Evolutionary conservation across 2,113 vertebrate species (phyloP).

Genomic region (Formicarius rufipectus): DNA sequence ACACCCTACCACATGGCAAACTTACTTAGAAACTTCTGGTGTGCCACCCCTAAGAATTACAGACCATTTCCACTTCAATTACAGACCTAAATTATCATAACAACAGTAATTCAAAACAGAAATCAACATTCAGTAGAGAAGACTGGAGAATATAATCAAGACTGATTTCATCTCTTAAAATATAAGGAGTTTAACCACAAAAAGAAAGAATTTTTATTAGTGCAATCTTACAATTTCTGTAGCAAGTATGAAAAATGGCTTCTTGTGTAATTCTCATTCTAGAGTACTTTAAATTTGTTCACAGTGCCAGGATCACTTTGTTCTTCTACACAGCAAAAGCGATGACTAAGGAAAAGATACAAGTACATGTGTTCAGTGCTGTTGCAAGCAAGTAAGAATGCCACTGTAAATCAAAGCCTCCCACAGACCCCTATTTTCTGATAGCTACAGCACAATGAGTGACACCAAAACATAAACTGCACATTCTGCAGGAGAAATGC

Average conservation of each 20-base stretch:
- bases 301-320: not conserved
- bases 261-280: not conserved
- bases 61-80: not conserved
- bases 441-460: not conserved
- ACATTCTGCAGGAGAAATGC: not conserved
- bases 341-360: not conserved
- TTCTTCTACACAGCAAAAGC: not conserved
- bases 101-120: not conserved
- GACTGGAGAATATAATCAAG: not conserved
- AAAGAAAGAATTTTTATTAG: not conserved
- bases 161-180: not conserved
- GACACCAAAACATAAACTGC: not conserved
- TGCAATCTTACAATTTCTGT: not conserved
- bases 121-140: not conserved
- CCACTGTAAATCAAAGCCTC: not conserved
- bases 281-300: not conserved
- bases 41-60: not conserved
- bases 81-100: not conserved
- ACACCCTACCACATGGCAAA: not conserved
- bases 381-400: accelerated
- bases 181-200: not conserved
- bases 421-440: not conserved
- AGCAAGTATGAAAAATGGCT: not conserved
- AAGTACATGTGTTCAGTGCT: not conserved
- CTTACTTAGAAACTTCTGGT: not conserved